Evolutionary conservation across 2,797 vertebrate species (phyloP).

Genomic region (Chelmon rostratus): DNA sequence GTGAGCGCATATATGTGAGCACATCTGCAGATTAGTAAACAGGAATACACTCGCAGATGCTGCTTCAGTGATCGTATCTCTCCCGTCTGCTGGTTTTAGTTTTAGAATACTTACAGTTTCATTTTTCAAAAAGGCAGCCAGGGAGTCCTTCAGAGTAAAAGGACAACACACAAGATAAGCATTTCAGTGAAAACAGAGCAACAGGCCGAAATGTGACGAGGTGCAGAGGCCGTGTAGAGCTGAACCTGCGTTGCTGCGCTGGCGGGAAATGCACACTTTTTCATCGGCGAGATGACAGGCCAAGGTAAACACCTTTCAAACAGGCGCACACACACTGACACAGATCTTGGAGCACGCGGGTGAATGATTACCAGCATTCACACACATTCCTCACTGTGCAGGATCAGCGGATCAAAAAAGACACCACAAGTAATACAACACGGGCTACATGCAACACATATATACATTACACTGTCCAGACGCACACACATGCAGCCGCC

Average conservation of each 20-base stretch:
- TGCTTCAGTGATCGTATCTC: constrained; percentile 59
- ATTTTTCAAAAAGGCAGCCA: not conserved
- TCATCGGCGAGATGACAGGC: constrained; percentile 48
- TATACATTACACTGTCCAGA: constrained; percentile 68
- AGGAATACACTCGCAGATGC: constrained; percentile 64
- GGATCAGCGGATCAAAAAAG: constrained; percentile 40
- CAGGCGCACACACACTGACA: constrained; percentile 27
- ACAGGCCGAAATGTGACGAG: constrained; percentile 6
- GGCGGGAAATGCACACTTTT: constrained; percentile 26
- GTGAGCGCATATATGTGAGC: constrained; percentile 31
- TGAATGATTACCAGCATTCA: constrained; percentile 10
- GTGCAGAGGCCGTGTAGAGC: constrained; percentile 13
- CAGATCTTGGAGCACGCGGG: constrained; percentile 15
- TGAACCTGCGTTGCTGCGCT: constrained; percentile 3
- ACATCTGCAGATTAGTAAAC: constrained; percentile 65
- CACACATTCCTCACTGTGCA: constrained; percentile 12
- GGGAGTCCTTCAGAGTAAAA: constrained; percentile 32
- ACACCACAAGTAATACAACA: constrained; percentile 21
- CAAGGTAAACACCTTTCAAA: constrained; percentile 50
- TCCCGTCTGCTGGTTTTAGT: constrained; percentile 46
- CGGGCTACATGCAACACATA: constrained; percentile 18
- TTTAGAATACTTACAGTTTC: constrained; percentile 17
- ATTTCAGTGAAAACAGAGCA: not conserved
- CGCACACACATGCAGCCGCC: constrained; percentile 43
- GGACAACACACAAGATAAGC: constrained; percentile 16